Percentiles rank a stretch among this genome's conserved stretches.
Evolutionary conservation across 2,113 vertebrate genomes (phyloP).

Genomic region (Eidolon helvum): DNA sequence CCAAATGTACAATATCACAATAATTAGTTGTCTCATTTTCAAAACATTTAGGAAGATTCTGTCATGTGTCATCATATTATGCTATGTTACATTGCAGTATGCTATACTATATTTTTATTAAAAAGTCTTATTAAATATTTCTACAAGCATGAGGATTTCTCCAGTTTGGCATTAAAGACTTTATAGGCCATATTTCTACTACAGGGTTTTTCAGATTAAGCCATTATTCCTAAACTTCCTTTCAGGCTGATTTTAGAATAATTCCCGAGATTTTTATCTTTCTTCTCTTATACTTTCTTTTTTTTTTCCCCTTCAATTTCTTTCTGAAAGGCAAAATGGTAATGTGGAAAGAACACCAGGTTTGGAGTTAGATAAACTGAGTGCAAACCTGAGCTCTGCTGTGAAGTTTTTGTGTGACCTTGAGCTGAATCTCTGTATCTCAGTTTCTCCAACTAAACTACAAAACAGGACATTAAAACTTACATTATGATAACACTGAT

Average conservation of each 20-base stretch:
- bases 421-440: too few species aligned
- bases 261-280: background rate
- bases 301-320: background rate
- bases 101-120: background rate
- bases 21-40: background rate
- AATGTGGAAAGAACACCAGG: background rate
- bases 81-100: too few species aligned
- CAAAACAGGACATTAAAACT: background rate
- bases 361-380: background rate
- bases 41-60: background rate
- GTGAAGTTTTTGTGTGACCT: background rate
- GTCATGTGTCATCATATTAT: background rate
- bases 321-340: background rate
- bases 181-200: background rate
- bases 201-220: background rate
- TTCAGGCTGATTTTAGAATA: background rate
- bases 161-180: background rate
- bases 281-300: too few species aligned
- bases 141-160: background rate
- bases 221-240: background rate
- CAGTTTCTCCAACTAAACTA: background rate
- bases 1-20: too few species aligned
- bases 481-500: background rate
- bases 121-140: background rate
- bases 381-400: background rate